Base-by-base conservation (phyloP, 1,140 invertebrate genomes). In the Subanguina moxae region DNA sequence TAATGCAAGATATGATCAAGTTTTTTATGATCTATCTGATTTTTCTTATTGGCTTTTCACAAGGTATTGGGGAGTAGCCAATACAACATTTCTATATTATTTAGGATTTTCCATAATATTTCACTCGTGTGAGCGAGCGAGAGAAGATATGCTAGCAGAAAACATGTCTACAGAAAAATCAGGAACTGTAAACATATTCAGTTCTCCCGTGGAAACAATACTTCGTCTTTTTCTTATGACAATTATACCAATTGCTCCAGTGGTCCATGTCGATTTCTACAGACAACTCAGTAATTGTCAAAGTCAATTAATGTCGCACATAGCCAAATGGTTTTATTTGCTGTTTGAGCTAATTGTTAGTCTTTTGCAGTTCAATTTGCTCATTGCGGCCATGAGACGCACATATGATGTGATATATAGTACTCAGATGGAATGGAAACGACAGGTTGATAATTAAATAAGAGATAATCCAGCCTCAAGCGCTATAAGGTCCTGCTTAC, bases 371-470 rank as follows among this genome's bases (percentile, higher is more conserved):
- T 90, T 98, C 17, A 97, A 98, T 87, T 93, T 98, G 91, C 86
- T 98, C 80, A 97, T 98, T 78, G 94, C 94, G 75, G 97, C 97
- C 94, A 97, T 98, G 94, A 94, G 94, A 0, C 95, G 97, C 83
- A 97, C 94, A 23, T 97, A 98, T 84, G 92, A 95, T 84, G 79
- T 86, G 84, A 96, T 97, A 74, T 93, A 92, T 1, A 92, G 94
- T 84, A 94, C 93, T 1, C 87, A 92, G 75, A 96, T 96, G 83
- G 94, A 98, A 83, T 97, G 93, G 92, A 93, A 97, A 85, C 85
- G 94, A 85, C 94, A 97, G 87, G 90, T 91, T 32, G 32, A 38
- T 11, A 38, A 5, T 38, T 38, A 38, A 11, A 38, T 38, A 38
- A 38, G n/a, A n/a, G n/a, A n/a, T n/a, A n/a, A n/a, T n/a, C n/a